Conservation (phyloP, 92 coral and sea anemone species). For the Palythoa caribaeorum region DNA sequence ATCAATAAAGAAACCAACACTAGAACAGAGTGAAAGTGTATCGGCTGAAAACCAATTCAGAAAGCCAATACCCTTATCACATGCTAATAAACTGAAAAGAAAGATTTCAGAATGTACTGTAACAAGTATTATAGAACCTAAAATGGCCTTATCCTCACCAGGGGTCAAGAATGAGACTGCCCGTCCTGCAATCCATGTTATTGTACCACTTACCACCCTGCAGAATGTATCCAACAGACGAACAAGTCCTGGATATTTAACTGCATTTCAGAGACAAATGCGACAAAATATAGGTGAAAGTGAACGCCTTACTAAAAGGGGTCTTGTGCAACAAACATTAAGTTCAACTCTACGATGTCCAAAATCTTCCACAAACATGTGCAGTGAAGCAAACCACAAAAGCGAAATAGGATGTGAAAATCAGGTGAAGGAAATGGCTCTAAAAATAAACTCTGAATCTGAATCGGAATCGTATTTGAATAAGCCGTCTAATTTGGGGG, state of each 20-base stretch:
- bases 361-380: not conserved
- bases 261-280: not conserved
- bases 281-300: not conserved
- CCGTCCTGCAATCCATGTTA: not conserved
- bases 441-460: not conserved
- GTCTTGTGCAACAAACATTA: constrained; percentile 61
- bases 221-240: not conserved
- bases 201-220: constrained; percentile 12
- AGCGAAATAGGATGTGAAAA: not conserved
- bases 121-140: not conserved
- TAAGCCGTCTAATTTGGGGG: constrained; percentile 16
- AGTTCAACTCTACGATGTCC: not conserved
- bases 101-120: not conserved
- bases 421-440: not conserved
- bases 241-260: not conserved
- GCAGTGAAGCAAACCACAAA: not conserved
- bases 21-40: not conserved
- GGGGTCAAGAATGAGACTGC: not conserved
- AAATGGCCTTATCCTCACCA: not conserved
- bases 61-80: not conserved
- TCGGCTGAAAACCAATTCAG: no score
- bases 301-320: constrained; percentile 51
- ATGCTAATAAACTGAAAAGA: not conserved
- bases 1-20: not conserved
- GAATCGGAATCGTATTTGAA: not conserved